phyloP scores from a whole-genome alignment of 2,113 vertebrate species.

The Caranx melampygus region DNA sequence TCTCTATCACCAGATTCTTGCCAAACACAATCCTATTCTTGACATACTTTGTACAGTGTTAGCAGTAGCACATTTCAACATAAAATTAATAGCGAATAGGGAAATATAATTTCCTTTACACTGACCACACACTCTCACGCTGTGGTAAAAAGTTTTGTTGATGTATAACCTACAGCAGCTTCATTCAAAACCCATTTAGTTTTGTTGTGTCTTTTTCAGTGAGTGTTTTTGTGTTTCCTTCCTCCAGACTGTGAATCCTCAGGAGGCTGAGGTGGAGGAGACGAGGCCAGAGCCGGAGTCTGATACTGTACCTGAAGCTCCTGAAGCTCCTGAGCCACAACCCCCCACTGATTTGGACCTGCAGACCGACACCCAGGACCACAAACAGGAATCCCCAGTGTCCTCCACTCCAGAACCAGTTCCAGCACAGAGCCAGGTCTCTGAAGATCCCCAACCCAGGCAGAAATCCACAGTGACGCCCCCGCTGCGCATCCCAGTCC shows the following conservation, averaged over 20 bases:
- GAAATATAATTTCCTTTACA: too few relatives aligned
- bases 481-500: conserved; percentile 28
- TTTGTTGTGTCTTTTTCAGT: too few relatives aligned
- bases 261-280: conserved; percentile 75
- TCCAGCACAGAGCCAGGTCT: conserved; percentile 50
- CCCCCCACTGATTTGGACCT: conserved; percentile 45
- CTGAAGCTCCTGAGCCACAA: conserved; percentile 65
- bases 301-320: conserved; percentile 48
- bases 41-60: too few relatives aligned
- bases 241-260: conserved; percentile 78
- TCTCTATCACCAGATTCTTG: too few relatives aligned
- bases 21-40: too few relatives aligned
- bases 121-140: too few relatives aligned
- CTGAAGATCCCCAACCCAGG: conserved; percentile 48
- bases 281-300: conserved; percentile 49
- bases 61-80: too few relatives aligned
- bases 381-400: conserved; percentile 76
- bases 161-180: too few relatives aligned
- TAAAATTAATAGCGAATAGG: too few relatives aligned
- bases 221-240: not conserved
- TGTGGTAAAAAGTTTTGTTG: too few relatives aligned
- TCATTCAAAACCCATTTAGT: too few relatives aligned
- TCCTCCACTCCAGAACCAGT: conserved; percentile 66
- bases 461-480: conserved; percentile 38
- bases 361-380: conserved; percentile 41